Evolutionary conservation across 64 coral and sea anemone genomes (phyloP).

Genomic region (Actinia equina): DNA sequence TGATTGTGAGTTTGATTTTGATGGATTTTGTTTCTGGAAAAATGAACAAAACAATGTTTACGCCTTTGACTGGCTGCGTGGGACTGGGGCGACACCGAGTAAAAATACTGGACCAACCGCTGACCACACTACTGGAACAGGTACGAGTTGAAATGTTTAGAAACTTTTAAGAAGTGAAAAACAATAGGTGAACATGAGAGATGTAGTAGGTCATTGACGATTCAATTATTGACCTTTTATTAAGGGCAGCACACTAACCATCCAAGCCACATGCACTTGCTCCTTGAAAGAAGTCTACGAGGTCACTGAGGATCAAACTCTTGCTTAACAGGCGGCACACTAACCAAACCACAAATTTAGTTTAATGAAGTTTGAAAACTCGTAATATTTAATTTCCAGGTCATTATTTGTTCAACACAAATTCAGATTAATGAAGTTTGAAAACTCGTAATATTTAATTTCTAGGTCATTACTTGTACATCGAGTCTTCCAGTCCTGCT

Average conservation of each 20-base stretch:
- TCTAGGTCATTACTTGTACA: slow-evolving; percentile 66
- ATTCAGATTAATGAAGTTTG: neutral
- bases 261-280: too few relatives aligned
- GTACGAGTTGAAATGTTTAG: neutral
- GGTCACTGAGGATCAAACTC: too few relatives aligned
- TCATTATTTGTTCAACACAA: slow-evolving; percentile 59
- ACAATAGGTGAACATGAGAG: too few relatives aligned
- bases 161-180: too few relatives aligned
- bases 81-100: slow-evolving; percentile 23
- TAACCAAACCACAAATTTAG: neutral
- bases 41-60: neutral
- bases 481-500: slow-evolving; percentile 79
- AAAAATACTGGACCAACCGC: slow-evolving; percentile 36
- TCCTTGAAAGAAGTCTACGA: too few relatives aligned
- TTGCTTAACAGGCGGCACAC: too few relatives aligned
- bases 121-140: slow-evolving; percentile 48
- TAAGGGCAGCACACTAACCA: too few relatives aligned
- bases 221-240: too few relatives aligned
- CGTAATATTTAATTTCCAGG: slow-evolving; percentile 18
- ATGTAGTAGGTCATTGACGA: too few relatives aligned
- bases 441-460: neutral
- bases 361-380: neutral
- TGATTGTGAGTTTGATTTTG: slow-evolving; percentile 50
- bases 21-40: slow-evolving; percentile 36
- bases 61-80: slow-evolving; percentile 32